Percentiles rank a stretch among this genome's conserved stretches.
Evolutionary conservation across 2,113 vertebrate genomes (phyloP).

Genomic region (Mesoclemmys tuberculata): DNA sequence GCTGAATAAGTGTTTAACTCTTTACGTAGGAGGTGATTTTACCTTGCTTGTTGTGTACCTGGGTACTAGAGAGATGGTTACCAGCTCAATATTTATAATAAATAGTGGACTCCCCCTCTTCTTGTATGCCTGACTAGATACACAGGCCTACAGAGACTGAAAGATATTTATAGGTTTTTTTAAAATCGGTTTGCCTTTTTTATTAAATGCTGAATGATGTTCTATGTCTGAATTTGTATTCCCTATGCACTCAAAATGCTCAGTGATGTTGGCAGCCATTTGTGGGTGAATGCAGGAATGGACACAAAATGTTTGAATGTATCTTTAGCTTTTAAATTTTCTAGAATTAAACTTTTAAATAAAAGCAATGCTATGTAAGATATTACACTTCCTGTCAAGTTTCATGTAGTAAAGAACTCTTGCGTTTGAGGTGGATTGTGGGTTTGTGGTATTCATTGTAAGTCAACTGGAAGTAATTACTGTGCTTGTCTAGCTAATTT

Average conservation of each 20-base stretch:
- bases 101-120: background rate
- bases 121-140: background rate
- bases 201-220: background rate
- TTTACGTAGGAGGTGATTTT: background rate
- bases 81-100: background rate
- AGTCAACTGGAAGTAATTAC: background rate
- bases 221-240: background rate
- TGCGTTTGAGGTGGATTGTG: background rate
- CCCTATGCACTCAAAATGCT: background rate
- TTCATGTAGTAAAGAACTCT: accelerated
- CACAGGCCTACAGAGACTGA: background rate
- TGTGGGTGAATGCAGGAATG: background rate
- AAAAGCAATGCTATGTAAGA: background rate
- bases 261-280: background rate
- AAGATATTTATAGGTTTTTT: background rate
- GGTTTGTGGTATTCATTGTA: background rate
- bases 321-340: background rate
- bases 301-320: background rate
- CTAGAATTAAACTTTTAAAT: background rate
- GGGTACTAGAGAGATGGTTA: background rate
- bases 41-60: background rate
- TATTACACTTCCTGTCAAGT: background rate
- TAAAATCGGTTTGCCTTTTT: constrained; percentile 14
- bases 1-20: background rate
- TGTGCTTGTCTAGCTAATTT: background rate